Conservation (phyloP, 2,888 invertebrate genomes). For the Encarsia formosa region DNA sequence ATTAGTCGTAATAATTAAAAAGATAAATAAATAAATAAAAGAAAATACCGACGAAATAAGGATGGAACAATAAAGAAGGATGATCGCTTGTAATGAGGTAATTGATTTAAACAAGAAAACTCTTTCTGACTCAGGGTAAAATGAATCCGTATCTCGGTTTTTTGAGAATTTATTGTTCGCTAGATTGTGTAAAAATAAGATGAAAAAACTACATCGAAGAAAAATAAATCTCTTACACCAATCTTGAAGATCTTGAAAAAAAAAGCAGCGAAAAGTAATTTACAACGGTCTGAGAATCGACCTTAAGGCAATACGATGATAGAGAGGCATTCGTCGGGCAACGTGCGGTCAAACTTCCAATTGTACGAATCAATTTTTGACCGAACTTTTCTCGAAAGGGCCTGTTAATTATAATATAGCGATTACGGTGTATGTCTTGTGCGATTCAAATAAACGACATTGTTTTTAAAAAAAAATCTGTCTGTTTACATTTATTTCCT, state of each 20-base stretch:
- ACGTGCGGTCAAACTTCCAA: constrained; percentile 34
- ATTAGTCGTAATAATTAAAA: neutral
- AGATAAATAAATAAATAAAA: neutral
- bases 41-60: neutral
- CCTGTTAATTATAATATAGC: constrained; percentile 49
- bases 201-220: too few relatives aligned
- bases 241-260: too few relatives aligned
- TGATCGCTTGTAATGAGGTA: constrained; percentile 25
- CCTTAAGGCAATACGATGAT: constrained; percentile 48
- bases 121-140: constrained; percentile 49
- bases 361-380: constrained; percentile 34
- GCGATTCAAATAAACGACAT: constrained; percentile 52
- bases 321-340: constrained; percentile 34
- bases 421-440: constrained; percentile 52
- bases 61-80: neutral
- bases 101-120: constrained; percentile 43
- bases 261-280: constrained; percentile 28
- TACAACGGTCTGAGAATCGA: constrained; percentile 44
- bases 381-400: constrained; percentile 35
- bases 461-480: constrained; percentile 47
- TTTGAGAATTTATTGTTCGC: constrained; percentile 23
- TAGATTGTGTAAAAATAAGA: neutral
- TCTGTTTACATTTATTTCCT: too few relatives aligned
- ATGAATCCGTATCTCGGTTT: constrained; percentile 42
- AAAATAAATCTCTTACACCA: too few relatives aligned